Conservation (phyloP, 2,113 vertebrate genomes). For the Nannospalax galili region DNA sequence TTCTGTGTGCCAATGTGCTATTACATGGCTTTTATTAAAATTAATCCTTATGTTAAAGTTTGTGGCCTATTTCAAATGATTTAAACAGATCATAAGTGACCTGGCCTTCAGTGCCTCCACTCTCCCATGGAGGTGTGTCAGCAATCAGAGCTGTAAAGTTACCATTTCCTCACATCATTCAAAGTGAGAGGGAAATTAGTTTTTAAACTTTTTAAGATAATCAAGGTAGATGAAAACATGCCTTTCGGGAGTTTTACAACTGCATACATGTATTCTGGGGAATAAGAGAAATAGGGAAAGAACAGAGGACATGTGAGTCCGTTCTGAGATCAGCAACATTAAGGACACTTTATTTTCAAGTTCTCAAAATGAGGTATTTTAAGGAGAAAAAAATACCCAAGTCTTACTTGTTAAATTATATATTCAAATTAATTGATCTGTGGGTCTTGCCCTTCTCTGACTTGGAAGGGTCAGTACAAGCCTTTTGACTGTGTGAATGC, state of each 20-base stretch:
- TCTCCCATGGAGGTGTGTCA: background rate
- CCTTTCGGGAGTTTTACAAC: background rate
- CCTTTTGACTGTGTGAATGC: background rate
- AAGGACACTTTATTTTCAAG: background rate
- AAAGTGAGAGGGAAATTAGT: background rate
- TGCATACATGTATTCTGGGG: background rate
- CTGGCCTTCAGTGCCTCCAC: background rate
- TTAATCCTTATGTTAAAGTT: background rate
- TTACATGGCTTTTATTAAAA: background rate
- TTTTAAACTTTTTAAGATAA: conserved; percentile 1
- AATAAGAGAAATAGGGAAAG: background rate
- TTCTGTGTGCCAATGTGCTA: background rate
- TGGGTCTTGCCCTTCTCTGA: background rate
- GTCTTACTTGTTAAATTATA: background rate
- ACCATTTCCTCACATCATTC: background rate
- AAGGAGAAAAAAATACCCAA: background rate
- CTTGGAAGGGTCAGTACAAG: background rate
- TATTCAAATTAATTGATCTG: background rate
- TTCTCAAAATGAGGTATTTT: background rate
- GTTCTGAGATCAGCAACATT: background rate
- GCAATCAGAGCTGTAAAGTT: background rate
- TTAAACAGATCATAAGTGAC: background rate
- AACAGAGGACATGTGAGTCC: background rate
- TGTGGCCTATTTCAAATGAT: background rate
- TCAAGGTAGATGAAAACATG: background rate